These are phyloP conservation scores for Alfaro cultratus DNA, from an alignment of 2,797 vertebrate genomes.

Conservation along the genomic window DNA sequence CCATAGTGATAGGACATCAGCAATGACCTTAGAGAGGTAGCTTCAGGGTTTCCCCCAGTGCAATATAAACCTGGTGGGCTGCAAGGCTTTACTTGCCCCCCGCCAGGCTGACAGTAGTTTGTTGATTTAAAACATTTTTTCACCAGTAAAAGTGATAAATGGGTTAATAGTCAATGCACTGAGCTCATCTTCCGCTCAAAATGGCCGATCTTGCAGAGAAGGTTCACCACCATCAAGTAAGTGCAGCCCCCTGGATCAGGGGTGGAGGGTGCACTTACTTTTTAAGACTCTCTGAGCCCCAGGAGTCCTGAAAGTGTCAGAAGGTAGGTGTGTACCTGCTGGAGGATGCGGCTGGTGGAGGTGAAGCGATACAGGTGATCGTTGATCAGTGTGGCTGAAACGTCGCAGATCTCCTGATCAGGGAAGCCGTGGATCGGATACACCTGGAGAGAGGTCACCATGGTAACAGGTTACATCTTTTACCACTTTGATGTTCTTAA, in stretches of 20 bases:
- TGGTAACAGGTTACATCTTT: background rate
- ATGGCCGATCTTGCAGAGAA: too few relatives aligned
- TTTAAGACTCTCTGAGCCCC: background rate
- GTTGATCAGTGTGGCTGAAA: conserved; percentile 65
- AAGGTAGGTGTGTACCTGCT: conserved; percentile 74
- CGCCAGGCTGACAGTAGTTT: background rate
- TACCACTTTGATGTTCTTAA: too few relatives aligned
- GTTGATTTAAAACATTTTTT: background rate
- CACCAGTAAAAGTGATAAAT: background rate
- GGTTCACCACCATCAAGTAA: too few relatives aligned
- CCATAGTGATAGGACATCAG: background rate
- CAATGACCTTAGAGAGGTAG: background rate
- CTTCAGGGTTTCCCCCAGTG: background rate
- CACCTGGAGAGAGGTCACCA: conserved; percentile 71
- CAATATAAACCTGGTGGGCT: too few relatives aligned
- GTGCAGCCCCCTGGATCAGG: too few relatives aligned
- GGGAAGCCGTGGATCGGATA: conserved; percentile 84
- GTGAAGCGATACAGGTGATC: conserved; percentile 73
- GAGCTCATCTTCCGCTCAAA: background rate
- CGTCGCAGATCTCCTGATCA: conserved; percentile 77
- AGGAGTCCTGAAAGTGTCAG: background rate
- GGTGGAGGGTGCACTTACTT: background rate
- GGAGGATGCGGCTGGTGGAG: conserved; percentile 76
- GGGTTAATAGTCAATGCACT: background rate
- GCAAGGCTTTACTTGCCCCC: too few relatives aligned